Evolutionary conservation across 2,888 invertebrate species (phyloP).

Genomic region (Biston betularia): DNA sequence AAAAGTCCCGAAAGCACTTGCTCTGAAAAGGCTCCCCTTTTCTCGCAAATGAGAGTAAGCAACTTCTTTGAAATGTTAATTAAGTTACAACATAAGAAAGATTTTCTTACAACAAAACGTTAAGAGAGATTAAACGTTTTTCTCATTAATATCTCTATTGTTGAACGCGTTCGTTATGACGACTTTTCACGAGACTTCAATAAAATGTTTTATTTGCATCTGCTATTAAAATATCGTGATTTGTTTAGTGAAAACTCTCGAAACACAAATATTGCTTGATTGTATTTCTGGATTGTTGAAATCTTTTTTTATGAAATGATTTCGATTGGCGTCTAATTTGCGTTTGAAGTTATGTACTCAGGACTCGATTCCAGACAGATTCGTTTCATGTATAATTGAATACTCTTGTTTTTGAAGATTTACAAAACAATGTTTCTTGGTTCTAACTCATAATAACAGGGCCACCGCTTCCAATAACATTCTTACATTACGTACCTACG

Average conservation of each 20-base stretch:
- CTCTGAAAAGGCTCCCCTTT: conserved; percentile 25
- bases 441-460: conserved; percentile 29
- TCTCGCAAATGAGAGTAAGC: conserved; percentile 34
- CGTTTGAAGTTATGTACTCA: too few relatives aligned
- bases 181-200: conserved; percentile 10
- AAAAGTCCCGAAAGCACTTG: conserved; percentile 32
- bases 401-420: background rate
- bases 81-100: conserved; percentile 37
- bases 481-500: conserved; percentile 21
- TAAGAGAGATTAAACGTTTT: conserved; percentile 36
- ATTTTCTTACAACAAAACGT: conserved; percentile 33
- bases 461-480: conserved; percentile 32
- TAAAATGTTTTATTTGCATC: conserved; percentile 3
- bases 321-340: too few relatives aligned
- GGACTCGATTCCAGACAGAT: background rate
- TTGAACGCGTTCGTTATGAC: conserved; percentile 11
- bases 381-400: too few relatives aligned
- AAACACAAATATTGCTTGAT: background rate
- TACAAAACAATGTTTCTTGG: background rate
- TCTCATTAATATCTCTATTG: conserved; percentile 29
- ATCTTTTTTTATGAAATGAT: too few relatives aligned
- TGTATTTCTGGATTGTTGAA: background rate
- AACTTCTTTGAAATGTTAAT: conserved; percentile 42
- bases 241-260: conserved; percentile 1
- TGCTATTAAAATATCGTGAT: background rate